Evolutionary conservation across 1,140 invertebrate genomes (phyloP).

Genomic region (Drosophila subobscura): DNA sequence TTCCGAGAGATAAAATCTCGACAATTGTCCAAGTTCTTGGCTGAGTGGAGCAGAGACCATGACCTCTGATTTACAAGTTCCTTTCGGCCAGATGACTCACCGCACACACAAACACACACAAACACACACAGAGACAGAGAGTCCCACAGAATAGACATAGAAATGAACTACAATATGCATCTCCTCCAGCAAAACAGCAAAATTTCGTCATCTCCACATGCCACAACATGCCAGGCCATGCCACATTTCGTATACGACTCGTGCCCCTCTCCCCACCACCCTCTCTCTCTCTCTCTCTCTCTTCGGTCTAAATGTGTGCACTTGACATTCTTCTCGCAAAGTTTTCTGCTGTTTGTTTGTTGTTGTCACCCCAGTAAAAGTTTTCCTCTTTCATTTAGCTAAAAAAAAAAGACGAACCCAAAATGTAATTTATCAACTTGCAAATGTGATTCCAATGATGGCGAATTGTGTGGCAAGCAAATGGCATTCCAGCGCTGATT

Average conservation of each 20-base stretch:
- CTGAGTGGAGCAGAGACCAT: slow-evolving; percentile 43
- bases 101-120: slow-evolving; percentile 10
- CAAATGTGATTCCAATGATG: slow-evolving; percentile 48
- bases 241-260: no score
- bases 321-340: slow-evolving; percentile 60
- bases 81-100: slow-evolving; percentile 16
- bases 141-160: no score
- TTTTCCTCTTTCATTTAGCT: slow-evolving; percentile 54
- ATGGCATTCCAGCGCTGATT: slow-evolving; percentile 5
- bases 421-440: slow-evolving; percentile 70
- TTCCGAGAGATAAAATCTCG: slow-evolving; percentile 14
- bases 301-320: slow-evolving; percentile 40
- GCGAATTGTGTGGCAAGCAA: slow-evolving; percentile 28
- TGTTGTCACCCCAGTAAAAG: slow-evolving; percentile 13
- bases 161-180: slow-evolving; percentile 23
- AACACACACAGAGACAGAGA: no score
- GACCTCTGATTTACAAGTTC: slow-evolving; percentile 55
- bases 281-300: slow-evolving; percentile 6
- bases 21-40: slow-evolving; percentile 46
- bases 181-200: slow-evolving; percentile 8
- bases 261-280: background rate
- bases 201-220: slow-evolving; percentile 46
- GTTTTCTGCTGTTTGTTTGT: slow-evolving; percentile 21
- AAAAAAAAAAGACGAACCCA: background rate
- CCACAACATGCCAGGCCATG: slow-evolving; percentile 18